These are phyloP conservation scores for Venusia cambrica DNA, from an alignment of 2,888 invertebrate species.

Conservation along the genomic window DNA sequence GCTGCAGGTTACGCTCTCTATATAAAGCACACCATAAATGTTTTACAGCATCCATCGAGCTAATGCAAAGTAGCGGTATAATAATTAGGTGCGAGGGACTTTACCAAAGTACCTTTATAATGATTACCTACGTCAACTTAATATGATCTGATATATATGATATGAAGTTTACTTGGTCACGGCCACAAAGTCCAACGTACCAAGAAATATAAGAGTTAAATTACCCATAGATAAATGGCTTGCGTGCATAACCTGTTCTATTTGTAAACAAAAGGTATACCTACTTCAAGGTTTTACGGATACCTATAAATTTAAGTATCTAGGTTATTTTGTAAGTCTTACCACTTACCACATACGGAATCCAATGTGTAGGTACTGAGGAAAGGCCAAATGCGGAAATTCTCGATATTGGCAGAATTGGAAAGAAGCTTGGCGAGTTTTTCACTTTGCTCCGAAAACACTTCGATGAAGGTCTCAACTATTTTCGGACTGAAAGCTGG, in stretches of 20 bases:
- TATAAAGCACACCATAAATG: too few relatives aligned
- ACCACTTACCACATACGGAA: constrained; percentile 81
- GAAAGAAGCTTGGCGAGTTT: constrained; percentile 67
- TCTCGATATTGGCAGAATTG: constrained; percentile 35
- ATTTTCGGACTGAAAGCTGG: constrained; percentile 86
- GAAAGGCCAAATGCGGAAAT: constrained; percentile 76
- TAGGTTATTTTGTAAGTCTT: constrained; percentile 10
- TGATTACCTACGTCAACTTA: too few relatives aligned
- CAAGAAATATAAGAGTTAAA: constrained; percentile 24
- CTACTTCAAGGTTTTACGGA: too few relatives aligned
- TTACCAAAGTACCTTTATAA: too few relatives aligned
- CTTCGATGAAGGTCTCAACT: constrained; percentile 82
- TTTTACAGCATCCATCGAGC: too few relatives aligned
- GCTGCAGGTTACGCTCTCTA: too few relatives aligned
- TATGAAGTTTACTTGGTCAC: too few relatives aligned
- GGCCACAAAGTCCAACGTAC: constrained; percentile 6
- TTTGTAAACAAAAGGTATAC: constrained; percentile 31
- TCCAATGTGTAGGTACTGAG: constrained; percentile 82
- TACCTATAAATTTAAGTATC: too few relatives aligned
- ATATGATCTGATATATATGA: too few relatives aligned
- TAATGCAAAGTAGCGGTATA: too few relatives aligned
- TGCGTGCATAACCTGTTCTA: constrained; percentile 33
- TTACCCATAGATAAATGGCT: constrained; percentile 23
- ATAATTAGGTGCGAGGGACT: too few relatives aligned
- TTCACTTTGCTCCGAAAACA: constrained; percentile 82